These are phyloP conservation scores for Microplitis manilae DNA, from an alignment of 2,888 invertebrate species.

Conservation along the genomic window DNA sequence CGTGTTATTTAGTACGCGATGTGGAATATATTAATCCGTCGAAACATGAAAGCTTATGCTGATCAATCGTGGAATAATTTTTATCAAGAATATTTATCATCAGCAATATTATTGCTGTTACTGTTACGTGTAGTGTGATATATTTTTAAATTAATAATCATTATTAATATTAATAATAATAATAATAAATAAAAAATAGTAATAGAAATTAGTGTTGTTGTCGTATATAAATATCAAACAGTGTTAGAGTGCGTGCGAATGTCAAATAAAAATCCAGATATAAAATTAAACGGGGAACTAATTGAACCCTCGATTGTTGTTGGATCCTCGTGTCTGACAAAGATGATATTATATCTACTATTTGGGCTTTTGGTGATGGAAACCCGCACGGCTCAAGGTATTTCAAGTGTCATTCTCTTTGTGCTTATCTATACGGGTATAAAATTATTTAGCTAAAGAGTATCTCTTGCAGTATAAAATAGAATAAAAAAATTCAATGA, in stretches of 20 bases:
- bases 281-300: background rate
- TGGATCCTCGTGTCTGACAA: slow-evolving; percentile 50
- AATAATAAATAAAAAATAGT: too few relatives aligned
- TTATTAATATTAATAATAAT: too few relatives aligned
- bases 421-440: background rate
- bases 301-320: slow-evolving; percentile 5
- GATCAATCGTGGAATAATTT: background rate
- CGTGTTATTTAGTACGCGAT: background rate
- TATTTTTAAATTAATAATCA: background rate
- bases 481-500: background rate
- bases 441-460: background rate
- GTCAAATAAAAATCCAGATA: background rate
- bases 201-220: background rate
- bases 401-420: background rate
- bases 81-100: background rate
- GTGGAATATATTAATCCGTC: background rate
- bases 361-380: slow-evolving; percentile 62
- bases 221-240: background rate
- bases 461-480: too few relatives aligned
- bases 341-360: slow-evolving; percentile 65
- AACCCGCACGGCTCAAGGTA: slow-evolving; percentile 64
- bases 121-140: background rate
- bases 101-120: background rate
- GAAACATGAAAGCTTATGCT: background rate
- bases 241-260: background rate